phyloP scores from a whole-genome alignment of 1,140 invertebrate species.

The Ostrea denselamellosa region DNA sequence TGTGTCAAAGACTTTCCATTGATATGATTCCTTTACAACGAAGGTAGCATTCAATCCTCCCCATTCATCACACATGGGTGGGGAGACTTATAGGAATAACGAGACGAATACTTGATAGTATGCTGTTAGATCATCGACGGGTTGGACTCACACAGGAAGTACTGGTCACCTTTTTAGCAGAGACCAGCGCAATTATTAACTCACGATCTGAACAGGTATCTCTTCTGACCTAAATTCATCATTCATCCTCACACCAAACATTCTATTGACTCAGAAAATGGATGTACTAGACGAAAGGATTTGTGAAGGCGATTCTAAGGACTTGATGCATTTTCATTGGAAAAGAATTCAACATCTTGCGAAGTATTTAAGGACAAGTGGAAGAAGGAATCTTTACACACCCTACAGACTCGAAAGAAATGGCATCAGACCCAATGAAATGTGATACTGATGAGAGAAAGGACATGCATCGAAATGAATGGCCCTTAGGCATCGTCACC shows the following conservation, averaged over 20 bases:
- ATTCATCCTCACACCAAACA: slow-evolving; percentile 19
- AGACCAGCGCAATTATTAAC: neutral
- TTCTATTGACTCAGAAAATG: slow-evolving; percentile 34
- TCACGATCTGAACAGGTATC: neutral
- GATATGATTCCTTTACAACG: neutral
- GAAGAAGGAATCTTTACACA: slow-evolving; percentile 47
- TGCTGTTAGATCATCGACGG: no score
- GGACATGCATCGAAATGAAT: slow-evolving; percentile 36
- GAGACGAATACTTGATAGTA: neutral
- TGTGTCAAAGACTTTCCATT: neutral
- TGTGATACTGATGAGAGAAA: slow-evolving; percentile 50
- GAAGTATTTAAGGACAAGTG: slow-evolving; percentile 50
- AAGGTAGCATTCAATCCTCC: slow-evolving; percentile 48
- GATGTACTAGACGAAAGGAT: neutral
- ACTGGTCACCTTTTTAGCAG: no score
- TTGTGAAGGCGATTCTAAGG: neutral
- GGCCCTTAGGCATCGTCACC: slow-evolving; percentile 44
- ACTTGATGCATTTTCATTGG: no score
- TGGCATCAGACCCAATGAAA: slow-evolving; percentile 34
- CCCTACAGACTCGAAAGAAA: slow-evolving; percentile 41
- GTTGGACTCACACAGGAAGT: no score
- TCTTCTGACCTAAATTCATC: no score
- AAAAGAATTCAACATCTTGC: slow-evolving; percentile 47
- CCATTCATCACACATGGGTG: neutral
- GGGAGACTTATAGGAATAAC: neutral